A percentile compares a stretch with the other conserved stretches of the same genome.
These are phyloP conservation scores for Anhinga anhinga DNA, from an alignment of 2,113 vertebrate species.

Conservation along the genomic window DNA sequence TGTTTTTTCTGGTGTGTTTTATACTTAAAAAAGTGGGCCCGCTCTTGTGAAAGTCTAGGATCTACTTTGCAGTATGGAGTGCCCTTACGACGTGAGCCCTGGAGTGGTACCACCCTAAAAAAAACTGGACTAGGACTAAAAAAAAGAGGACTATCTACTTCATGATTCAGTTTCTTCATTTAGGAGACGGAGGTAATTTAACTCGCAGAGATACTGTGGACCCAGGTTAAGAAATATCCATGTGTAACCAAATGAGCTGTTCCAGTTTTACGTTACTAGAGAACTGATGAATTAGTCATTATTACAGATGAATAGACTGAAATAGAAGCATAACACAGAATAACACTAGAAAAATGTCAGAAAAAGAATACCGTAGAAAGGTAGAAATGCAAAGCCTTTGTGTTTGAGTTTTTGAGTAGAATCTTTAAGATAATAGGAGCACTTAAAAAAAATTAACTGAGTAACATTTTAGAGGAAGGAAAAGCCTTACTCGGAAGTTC, in stretches of 20 bases:
- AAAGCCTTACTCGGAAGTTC: neutral
- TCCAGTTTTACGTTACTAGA: neutral
- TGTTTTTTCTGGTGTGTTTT: rapidly evolving
- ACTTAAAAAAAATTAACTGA: neutral
- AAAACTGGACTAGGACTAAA: neutral
- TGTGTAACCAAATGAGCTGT: neutral
- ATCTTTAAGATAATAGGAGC: neutral
- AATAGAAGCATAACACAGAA: neutral
- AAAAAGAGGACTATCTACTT: neutral
- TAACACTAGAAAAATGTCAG: too few species aligned
- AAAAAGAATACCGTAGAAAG: neutral
- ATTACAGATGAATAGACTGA: neutral
- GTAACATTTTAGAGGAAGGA: neutral
- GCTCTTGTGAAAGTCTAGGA: neutral
- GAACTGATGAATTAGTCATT: neutral
- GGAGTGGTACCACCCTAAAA: neutral
- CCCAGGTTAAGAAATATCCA: neutral
- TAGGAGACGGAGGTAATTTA: neutral
- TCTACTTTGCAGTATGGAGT: neutral
- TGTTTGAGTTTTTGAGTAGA: neutral
- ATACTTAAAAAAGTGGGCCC: rapidly evolving
- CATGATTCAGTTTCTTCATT: neutral
- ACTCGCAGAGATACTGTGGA: neutral
- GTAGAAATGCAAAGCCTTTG: neutral
- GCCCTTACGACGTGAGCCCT: neutral